A percentile compares a stretch with the other conserved stretches of the same genome.
phyloP scores from a whole-genome alignment of 2,888 invertebrate genomes.

The Netelia virgata region DNA sequence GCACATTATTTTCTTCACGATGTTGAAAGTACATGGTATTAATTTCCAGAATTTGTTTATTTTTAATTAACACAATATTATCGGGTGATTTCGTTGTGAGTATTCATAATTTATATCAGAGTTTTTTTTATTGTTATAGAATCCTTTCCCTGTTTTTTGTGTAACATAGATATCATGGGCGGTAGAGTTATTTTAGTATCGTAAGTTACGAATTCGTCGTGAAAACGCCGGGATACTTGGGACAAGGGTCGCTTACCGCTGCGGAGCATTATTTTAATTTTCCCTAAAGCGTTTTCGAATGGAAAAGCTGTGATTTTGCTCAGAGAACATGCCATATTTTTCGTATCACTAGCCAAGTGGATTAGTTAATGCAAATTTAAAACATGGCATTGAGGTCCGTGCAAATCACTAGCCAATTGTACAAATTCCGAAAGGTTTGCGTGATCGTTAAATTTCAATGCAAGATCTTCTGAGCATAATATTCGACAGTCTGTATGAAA shows the following conservation, averaged over 20 bases:
- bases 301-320: not conserved
- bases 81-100: not conserved
- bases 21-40: not conserved
- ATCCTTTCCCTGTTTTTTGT: not conserved
- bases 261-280: not conserved
- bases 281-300: constrained; percentile 2
- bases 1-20: not conserved
- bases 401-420: not conserved
- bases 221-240: not conserved
- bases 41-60: not conserved
- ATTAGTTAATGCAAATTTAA: not conserved
- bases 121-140: not conserved
- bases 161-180: not conserved
- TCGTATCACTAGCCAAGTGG: not conserved
- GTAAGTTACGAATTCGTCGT: not conserved
- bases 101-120: not conserved
- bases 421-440: not conserved
- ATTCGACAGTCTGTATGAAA: not conserved
- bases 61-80: not conserved
- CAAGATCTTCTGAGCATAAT: not conserved
- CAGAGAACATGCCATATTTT: not conserved
- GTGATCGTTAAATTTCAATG: not conserved
- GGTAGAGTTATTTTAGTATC: not conserved
- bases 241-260: not conserved
- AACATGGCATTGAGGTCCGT: not conserved